Base-by-base conservation (phyloP, 2,888 invertebrate genomes). In the Diarsia rubi region DNA sequence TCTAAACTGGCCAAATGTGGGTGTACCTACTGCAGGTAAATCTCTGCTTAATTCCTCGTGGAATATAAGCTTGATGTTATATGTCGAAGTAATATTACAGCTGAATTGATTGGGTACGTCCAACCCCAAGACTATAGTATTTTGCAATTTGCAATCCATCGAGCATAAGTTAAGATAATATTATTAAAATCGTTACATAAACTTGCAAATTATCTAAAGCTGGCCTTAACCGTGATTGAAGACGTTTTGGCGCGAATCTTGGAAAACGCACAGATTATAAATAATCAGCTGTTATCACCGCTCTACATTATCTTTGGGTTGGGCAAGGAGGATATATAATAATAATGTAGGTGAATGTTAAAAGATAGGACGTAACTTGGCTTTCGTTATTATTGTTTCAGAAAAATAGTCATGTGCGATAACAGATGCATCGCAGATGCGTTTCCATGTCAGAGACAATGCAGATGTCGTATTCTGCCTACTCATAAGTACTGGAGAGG, bases 201-300 rank as follows among this genome's bases (percentile, higher is more conserved):
- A 67, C 24, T 24, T 66, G 21, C 27, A 69, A 69, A 71, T 65
- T 74, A 79, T 79, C 65, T 68, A 70, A 73, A 86, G 76, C 79
- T 64, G 65, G 69, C 81, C 65, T 63, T 79, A 73, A 57, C 79
- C 66, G 86, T 90, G 90, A 91, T 90, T 88, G 90, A 88, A 82
- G 74, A 85, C 75, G 60, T 67, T 79, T 84, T 66, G 47, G 60
- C 73, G 67, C 75, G 64, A 74, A 82, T 67, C 63, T 21, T 49
- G 60, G 72, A 82, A 74, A 80, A 59, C n/a, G 82, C 60, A 71
- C 60, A 79, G 75, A 85, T 82, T 78, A 76, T 72, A 45, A 70
- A 63, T 77, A 73, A 77, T 81, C 84, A 60, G 66, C 52, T 68
- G 62, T 69, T 83, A 75, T 71, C 75, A 31, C 63, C 49, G 59